phyloP scores from a whole-genome alignment of 2,888 invertebrate genomes.

The Zaprionus lineosus region DNA sequence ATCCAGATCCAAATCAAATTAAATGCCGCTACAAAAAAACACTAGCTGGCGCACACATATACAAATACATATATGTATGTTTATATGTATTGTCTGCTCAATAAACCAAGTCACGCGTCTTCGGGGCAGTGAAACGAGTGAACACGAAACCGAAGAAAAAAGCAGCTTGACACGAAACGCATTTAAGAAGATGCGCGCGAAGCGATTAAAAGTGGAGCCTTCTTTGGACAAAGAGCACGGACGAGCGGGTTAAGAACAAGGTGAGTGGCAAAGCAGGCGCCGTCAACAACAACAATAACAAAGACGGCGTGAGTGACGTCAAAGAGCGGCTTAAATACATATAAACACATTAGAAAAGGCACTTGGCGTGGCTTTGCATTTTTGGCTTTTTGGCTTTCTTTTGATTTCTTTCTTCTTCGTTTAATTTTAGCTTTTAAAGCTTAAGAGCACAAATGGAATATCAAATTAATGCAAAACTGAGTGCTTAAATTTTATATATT shows the following conservation, averaged over 20 bases:
- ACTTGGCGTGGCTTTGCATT: slow-evolving; percentile 50
- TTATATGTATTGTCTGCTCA: slow-evolving; percentile 12
- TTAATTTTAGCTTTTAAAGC: slow-evolving; percentile 54
- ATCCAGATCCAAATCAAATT: slow-evolving; percentile 37
- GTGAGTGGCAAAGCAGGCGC: slow-evolving; percentile 7
- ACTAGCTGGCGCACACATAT: not conserved
- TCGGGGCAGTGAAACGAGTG: slow-evolving; percentile 33
- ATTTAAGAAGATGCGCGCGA: slow-evolving; percentile 52
- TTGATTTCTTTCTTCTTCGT: slow-evolving; percentile 26
- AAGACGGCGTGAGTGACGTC: slow-evolving; percentile 40
- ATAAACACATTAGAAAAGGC: slow-evolving; percentile 59
- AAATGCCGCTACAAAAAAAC: slow-evolving; percentile 37
- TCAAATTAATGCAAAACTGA: slow-evolving; percentile 13
- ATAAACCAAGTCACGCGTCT: slow-evolving; percentile 49
- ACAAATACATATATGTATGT: slow-evolving; percentile 3
- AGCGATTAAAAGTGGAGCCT: slow-evolving; percentile 37
- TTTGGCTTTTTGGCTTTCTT: slow-evolving; percentile 10
- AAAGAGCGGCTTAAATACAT: slow-evolving; percentile 51
- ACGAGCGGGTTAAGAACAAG: slow-evolving; percentile 17
- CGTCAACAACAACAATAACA: slow-evolving; percentile 14
- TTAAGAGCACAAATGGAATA: slow-evolving; percentile 69
- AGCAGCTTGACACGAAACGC: slow-evolving; percentile 43
- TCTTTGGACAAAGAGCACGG: not conserved
- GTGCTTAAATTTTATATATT: slow-evolving; percentile 5
- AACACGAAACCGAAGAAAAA: slow-evolving; percentile 22